Conservation (phyloP, 2,113 vertebrate species). For the Cnemophilus loriae region DNA sequence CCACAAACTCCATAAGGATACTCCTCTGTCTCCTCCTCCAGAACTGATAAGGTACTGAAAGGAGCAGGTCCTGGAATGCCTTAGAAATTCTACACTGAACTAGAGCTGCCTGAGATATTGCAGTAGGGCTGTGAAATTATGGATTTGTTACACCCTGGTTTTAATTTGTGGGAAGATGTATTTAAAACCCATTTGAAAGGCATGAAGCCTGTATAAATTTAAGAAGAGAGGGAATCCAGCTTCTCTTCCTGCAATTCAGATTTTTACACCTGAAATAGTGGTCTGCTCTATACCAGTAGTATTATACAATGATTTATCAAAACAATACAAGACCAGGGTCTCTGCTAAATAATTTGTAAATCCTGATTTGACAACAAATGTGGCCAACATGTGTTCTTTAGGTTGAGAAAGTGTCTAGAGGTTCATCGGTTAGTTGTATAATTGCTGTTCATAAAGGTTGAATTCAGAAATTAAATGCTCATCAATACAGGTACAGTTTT, state of each 20-base stretch:
- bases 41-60: not conserved
- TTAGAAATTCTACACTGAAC: not conserved
- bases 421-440: not conserved
- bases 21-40: not conserved
- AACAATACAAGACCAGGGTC: not conserved
- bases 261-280: not conserved
- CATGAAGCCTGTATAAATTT: not conserved
- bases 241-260: not conserved
- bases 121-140: not conserved
- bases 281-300: not conserved
- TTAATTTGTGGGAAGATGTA: not conserved
- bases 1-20: not conserved
- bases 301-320: not conserved
- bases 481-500: not conserved
- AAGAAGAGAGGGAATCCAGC: not conserved
- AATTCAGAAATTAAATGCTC: not conserved
- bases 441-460: not conserved
- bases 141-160: not conserved
- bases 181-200: not conserved
- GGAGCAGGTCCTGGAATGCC: accelerated
- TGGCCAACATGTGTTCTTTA: not conserved
- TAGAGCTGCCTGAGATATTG: not conserved
- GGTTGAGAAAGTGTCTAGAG: not conserved
- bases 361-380: not conserved
- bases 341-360: not conserved